Evolutionary conservation across 2,888 invertebrate genomes (phyloP), one percentile per base, ranked within the genome.

Genomic region (Dynastes tityus): DNA sequence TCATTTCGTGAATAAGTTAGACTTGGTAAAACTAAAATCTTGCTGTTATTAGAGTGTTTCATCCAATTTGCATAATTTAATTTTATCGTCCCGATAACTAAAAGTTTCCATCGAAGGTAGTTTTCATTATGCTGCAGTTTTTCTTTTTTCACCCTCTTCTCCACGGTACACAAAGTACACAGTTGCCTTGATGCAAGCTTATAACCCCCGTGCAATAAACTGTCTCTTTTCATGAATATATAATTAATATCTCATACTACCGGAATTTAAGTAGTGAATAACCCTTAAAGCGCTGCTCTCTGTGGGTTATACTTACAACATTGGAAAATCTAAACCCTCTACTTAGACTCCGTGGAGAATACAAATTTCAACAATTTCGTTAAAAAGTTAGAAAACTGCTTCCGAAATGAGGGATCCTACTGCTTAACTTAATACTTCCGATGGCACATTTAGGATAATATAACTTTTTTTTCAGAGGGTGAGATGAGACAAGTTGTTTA

Each of bases 321-420:
- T 83, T 75, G 84, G 84, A 85, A 86, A 86, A 86, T 85, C 85
- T 85, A 85, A 86, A 85, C 85, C 86, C 85, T 81, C 84, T 84
- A 82, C 84, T 84, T 83, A 55, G 55, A 83, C 77, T 80, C 85
- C 83, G 84, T 82, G 82, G 84, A 85, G 87, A 86, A 87, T 87
- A 87, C 87, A 87, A 87, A 87, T 86, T 85, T 84, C 84, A 83
- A 85, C 85, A 84, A 84, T 87, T 86, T 86, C 84, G 85, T 87
- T 87, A 86, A 87, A 86, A 86, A 86, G 85, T 86, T 86, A 83
- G 83, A 84, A 85, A 86, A 85, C 84, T 85, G 84, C 85, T 83
- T 82, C 83, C 82, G 83, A 84, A 83, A 81, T 82, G 81, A 81
- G 81, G 83, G 83, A 83, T 82, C 82, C 49, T 81, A 79, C 82